These are phyloP conservation scores for Drosophila varians DNA, from an alignment of 1,140 invertebrate genomes.

Conservation along the genomic window DNA sequence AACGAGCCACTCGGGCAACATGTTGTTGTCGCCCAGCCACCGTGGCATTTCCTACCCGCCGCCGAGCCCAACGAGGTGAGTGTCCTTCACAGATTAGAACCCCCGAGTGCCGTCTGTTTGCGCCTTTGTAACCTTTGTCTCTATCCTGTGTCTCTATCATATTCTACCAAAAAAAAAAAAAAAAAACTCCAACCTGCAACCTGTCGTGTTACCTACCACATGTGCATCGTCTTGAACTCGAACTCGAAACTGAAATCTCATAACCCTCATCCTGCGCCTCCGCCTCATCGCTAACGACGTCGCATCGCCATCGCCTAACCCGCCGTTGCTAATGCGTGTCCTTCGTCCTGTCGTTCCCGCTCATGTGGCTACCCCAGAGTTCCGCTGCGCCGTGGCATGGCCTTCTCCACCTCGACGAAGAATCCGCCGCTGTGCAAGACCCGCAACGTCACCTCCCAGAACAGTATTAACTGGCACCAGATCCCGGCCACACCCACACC, in stretches of 20 bases:
- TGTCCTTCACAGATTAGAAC: constrained; percentile 33
- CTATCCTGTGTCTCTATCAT: constrained; percentile 25
- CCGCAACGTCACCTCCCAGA: constrained; percentile 84
- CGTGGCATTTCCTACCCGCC: constrained; percentile 91
- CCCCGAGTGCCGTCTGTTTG: constrained; percentile 24
- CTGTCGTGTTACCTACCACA: constrained; percentile 34
- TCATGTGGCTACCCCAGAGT: constrained; percentile 78
- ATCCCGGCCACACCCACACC: constrained; percentile 74
- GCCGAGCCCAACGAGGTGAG: constrained; percentile 88
- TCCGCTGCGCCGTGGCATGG: constrained; percentile 87
- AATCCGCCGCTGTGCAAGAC: constrained; percentile 91
- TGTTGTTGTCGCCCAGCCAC: constrained; percentile 85
- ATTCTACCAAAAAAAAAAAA: background rate
- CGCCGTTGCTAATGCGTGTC: constrained; percentile 46
- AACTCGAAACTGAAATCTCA: constrained; percentile 23
- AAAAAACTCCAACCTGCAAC: background rate
- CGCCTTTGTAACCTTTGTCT: constrained; percentile 13
- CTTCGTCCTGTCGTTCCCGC: constrained; percentile 23
- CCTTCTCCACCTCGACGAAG: constrained; percentile 86
- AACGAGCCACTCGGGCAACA: constrained; percentile 84
- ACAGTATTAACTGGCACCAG: constrained; percentile 83
- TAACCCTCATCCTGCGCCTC: constrained; percentile 30
- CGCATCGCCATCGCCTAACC: constrained; percentile 32
- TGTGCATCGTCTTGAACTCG: constrained; percentile 25
- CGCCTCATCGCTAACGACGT: constrained; percentile 30